phyloP scores from a whole-genome alignment of 2,888 invertebrate species.

The Phaedon cochleariae region DNA sequence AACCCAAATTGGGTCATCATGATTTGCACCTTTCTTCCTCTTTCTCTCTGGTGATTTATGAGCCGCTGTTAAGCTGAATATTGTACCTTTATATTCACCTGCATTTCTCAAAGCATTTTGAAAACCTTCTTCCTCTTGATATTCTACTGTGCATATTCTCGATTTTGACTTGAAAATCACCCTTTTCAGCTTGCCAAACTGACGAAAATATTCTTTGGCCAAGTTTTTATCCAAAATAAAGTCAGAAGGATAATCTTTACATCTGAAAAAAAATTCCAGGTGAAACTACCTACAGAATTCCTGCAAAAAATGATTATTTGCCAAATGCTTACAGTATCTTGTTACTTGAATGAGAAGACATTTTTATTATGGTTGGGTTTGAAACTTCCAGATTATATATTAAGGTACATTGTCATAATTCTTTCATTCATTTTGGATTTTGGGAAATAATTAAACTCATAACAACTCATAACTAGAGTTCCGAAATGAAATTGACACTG shows the following conservation, averaged over 20 bases:
- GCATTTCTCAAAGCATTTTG: slow-evolving; percentile 69
- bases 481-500: too few species aligned
- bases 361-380: too few species aligned
- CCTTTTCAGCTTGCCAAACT: slow-evolving; percentile 75
- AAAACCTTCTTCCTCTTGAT: slow-evolving; percentile 69
- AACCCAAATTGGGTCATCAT: slow-evolving; percentile 64
- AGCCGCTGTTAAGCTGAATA: slow-evolving; percentile 59
- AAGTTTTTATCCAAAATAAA: slow-evolving; percentile 70
- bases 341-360: too few species aligned
- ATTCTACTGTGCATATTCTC: slow-evolving; percentile 74
- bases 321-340: too few species aligned
- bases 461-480: too few species aligned
- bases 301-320: too few species aligned
- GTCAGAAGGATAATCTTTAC: slow-evolving; percentile 71
- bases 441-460: too few species aligned
- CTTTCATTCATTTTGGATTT: too few species aligned
- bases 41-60: slow-evolving; percentile 26
- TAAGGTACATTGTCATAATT: too few species aligned
- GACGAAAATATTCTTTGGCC: slow-evolving; percentile 73
- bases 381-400: too few species aligned
- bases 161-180: slow-evolving; percentile 72
- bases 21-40: slow-evolving; percentile 52
- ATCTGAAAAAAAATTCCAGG: too few species aligned
- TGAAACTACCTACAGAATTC: too few species aligned
- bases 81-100: slow-evolving; percentile 69